phyloP scores from a whole-genome alignment of 2,113 vertebrate species.

The Corythaixoides concolor region DNA sequence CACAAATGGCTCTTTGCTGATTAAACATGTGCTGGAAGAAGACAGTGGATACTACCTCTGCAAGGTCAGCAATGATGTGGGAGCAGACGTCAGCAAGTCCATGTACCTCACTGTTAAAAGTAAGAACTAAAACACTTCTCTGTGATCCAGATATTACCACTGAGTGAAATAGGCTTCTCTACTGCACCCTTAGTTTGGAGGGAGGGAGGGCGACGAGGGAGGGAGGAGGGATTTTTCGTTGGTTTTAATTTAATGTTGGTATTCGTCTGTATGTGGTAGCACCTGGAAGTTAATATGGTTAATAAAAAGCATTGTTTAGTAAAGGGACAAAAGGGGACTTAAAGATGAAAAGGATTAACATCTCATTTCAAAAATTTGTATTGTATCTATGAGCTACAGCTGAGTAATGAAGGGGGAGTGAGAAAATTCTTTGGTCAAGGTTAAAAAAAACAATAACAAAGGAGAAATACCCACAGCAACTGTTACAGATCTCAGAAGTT shows the following conservation, averaged over 20 bases:
- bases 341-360: background rate
- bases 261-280: background rate
- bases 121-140: slow-evolving; percentile 81
- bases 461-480: background rate
- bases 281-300: background rate
- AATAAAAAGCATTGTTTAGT: background rate
- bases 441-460: background rate
- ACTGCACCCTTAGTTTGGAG: background rate
- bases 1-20: slow-evolving; percentile 92
- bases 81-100: slow-evolving; percentile 99
- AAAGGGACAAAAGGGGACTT: background rate
- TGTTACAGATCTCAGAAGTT: background rate
- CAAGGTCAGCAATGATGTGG: slow-evolving; percentile 99
- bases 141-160: slow-evolving; percentile 49
- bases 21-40: slow-evolving; percentile 97
- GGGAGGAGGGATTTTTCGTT: background rate
- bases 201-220: background rate
- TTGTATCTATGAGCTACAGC: background rate
- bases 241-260: background rate
- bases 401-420: background rate
- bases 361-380: background rate
- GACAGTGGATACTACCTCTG: slow-evolving; percentile 99
- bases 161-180: slow-evolving; percentile 30
- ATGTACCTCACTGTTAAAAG: slow-evolving; percentile 99
- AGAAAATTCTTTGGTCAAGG: background rate